Evolutionary conservation across 2,888 invertebrate species (phyloP), one percentile per base, ranked within the genome.

Genomic region (Phrixothrix hirtus): DNA sequence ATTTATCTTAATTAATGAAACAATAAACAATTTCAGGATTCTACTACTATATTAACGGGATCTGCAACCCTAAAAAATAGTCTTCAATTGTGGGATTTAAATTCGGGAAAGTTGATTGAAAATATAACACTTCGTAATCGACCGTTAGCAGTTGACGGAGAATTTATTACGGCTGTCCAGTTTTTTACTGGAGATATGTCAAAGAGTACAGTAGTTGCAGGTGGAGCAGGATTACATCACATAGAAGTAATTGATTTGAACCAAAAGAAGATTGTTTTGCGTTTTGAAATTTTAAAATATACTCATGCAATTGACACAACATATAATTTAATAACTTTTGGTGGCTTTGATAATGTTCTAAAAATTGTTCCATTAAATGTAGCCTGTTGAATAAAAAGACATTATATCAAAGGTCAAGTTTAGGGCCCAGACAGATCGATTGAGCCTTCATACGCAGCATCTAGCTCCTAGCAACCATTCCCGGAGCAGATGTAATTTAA

Each of bases 1-100:
- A 10, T 31, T 10, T 31, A 2, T 12, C 7, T 4, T 31, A 2
- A 31, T 27, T 10, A 5, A n/a, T n/a, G n/a, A n/a, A n/a, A n/a
- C n/a, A n/a, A n/a, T n/a, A n/a, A n/a, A n/a, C n/a, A n/a, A n/a
- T n/a, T n/a, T n/a, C n/a, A 55, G 46, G 31, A 34, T 6, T 30
- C 31, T 2, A 3, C n/a, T n/a, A n/a, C 1, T 4, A 21, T 81
- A 50, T 57, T 83, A 25, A 77, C 78, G 0, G 83, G 82, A 1
- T 83, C 83, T 25, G 83, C 83, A 83, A 72, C 75, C 31, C 76
- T 79, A 0, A 77, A 78, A 1, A 78, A 81, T 31, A 81, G 79
- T 12, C 67, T 83, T 1, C 75, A 79, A 21, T 62, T 79, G 0
- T 83, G 83, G 83, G 83, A 84, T 55, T 57, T 82, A 29, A 71